These are phyloP conservation scores for Neogobius melanostomus DNA, from an alignment of 2,113 vertebrate genomes.

Conservation along the genomic window DNA sequence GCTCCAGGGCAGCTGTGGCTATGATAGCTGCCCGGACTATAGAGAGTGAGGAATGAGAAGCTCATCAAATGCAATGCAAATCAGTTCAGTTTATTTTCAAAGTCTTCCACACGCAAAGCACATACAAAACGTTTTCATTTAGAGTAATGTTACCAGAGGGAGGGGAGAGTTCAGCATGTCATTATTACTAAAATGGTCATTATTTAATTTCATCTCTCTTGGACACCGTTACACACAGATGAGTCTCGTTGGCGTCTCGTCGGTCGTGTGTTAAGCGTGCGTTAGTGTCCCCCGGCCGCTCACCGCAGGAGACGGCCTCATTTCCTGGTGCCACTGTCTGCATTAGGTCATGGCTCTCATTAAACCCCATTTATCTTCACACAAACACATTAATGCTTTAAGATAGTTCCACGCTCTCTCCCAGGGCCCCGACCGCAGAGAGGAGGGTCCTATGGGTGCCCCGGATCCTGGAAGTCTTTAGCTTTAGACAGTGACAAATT, in stretches of 20 bases:
- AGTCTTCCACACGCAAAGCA: too few species aligned
- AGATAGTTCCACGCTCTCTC: slow-evolving; percentile 40
- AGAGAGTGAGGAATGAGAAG: too few species aligned
- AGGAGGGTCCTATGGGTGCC: not conserved
- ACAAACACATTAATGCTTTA: slow-evolving; percentile 62
- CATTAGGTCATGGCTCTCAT: slow-evolving; percentile 63
- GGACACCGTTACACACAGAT: too few species aligned
- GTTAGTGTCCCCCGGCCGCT: slow-evolving; percentile 57
- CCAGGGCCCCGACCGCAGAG: slow-evolving; percentile 7
- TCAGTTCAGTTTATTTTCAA: too few species aligned
- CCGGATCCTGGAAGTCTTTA: not conserved
- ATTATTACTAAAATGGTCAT: too few species aligned
- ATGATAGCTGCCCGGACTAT: too few species aligned
- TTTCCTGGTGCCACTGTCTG: slow-evolving; percentile 71
- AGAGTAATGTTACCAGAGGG: too few species aligned
- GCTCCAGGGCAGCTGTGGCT: too few species aligned
- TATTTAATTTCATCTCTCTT: too few species aligned
- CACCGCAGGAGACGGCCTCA: slow-evolving; percentile 73
- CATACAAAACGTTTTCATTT: too few species aligned
- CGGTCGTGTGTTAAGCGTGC: slow-evolving; percentile 6
- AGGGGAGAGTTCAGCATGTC: too few species aligned
- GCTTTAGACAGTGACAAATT: not conserved
- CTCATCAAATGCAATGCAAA: too few species aligned
- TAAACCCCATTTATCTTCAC: slow-evolving; percentile 73
- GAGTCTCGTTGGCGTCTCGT: not conserved